phyloP scores from a whole-genome alignment of 2,888 invertebrate species.

The Platycnemis pennipes region DNA sequence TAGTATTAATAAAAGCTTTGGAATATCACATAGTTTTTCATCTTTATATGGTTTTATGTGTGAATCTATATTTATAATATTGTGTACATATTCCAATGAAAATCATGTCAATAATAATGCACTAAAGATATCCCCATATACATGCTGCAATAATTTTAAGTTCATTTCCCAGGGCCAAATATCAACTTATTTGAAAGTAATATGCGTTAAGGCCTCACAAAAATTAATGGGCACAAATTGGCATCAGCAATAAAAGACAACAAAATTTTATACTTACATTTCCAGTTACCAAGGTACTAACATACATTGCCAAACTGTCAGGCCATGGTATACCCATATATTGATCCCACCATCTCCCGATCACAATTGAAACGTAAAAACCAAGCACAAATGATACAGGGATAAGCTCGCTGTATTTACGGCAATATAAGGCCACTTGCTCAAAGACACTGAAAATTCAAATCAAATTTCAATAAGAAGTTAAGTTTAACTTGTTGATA shows the following conservation, averaged over 20 bases:
- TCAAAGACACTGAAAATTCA: conserved; percentile 76
- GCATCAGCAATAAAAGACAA: background rate
- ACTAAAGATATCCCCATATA: too few relatives aligned
- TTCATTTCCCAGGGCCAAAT: background rate
- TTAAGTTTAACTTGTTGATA: too few relatives aligned
- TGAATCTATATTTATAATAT: too few relatives aligned
- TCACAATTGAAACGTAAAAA: conserved; percentile 79
- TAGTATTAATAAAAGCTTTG: too few relatives aligned
- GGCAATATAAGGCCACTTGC: conserved; percentile 73
- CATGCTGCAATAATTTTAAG: too few relatives aligned
- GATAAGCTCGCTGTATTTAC: conserved; percentile 76
- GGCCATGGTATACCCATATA: conserved; percentile 78
- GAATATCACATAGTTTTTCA: too few relatives aligned
- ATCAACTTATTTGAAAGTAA: background rate
- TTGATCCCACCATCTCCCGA: conserved; percentile 79
- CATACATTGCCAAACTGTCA: conserved; percentile 76
- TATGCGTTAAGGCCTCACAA: background rate
- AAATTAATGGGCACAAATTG: background rate
- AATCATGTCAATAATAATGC: too few relatives aligned
- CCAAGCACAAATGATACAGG: conserved; percentile 79
- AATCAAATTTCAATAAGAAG: background rate
- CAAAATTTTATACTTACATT: conserved; percentile 71
- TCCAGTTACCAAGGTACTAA: conserved; percentile 76
- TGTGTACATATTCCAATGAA: too few relatives aligned
- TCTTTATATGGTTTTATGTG: too few relatives aligned